Conservation (phyloP, 2,888 invertebrate species). For the Conus canariensis region DNA sequence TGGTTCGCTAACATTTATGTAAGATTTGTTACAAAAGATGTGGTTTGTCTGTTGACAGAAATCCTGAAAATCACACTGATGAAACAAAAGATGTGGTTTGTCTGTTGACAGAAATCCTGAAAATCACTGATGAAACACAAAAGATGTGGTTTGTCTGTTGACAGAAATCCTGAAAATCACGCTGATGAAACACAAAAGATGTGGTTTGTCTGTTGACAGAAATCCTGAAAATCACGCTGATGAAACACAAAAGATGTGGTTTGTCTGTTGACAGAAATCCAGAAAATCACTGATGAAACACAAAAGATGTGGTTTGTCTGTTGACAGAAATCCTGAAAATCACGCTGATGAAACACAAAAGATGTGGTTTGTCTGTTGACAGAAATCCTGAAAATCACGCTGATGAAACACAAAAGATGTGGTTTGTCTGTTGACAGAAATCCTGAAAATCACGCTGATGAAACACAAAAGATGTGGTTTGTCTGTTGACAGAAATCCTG, state of each 20-base stretch:
- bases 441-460: constrained; percentile 76
- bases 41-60: constrained; percentile 63
- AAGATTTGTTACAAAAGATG: too few species aligned
- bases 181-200: constrained; percentile 75
- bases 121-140: constrained; percentile 77
- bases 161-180: constrained; percentile 77
- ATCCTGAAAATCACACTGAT: constrained; percentile 76
- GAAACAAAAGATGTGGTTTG: constrained; percentile 67
- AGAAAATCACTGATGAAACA: constrained; percentile 77
- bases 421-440: constrained; percentile 65
- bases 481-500: constrained; percentile 69
- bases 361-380: constrained; percentile 48
- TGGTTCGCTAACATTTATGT: too few species aligned
- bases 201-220: constrained; percentile 62
- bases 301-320: constrained; percentile 58
- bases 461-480: constrained; percentile 59
- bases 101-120: constrained; percentile 71
- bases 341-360: constrained; percentile 75
- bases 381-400: constrained; percentile 77
- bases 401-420: constrained; percentile 75
- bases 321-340: constrained; percentile 76
- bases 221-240: constrained; percentile 76
- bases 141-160: constrained; percentile 52
- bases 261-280: constrained; percentile 69
- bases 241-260: constrained; percentile 71